Evolutionary conservation across 2,888 invertebrate species (phyloP).

Genomic region (Parelbella ahira): DNA sequence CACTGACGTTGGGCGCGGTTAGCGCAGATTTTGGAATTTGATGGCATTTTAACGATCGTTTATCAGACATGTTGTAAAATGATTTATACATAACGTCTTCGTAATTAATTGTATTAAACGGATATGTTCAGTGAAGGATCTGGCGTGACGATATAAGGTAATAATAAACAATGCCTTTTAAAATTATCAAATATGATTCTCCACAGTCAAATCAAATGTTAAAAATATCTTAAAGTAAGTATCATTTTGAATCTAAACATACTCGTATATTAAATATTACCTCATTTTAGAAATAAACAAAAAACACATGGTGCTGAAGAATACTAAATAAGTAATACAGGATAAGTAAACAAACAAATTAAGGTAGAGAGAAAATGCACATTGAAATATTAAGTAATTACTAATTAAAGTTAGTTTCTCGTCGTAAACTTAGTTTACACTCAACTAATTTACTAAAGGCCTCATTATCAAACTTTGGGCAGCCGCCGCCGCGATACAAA

Average conservation of each 20-base stretch:
- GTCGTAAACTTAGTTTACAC: constrained; percentile 19
- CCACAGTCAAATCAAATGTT: no score
- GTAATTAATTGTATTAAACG: neutral
- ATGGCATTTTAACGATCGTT: constrained; percentile 19
- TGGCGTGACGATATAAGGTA: no score
- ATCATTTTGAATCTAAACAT: no score
- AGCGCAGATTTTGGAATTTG: constrained; percentile 21
- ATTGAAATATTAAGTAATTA: constrained; percentile 9
- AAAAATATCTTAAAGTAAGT: no score
- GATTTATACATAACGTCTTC: neutral
- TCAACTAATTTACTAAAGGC: constrained; percentile 23
- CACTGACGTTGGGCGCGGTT: constrained; percentile 13
- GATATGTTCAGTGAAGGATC: no score
- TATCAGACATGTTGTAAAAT: constrained; percentile 22
- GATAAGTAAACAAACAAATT: no score
- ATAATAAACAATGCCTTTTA: no score
- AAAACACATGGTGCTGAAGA: no score
- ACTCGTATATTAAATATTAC: no score
- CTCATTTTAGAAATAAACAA: no score
- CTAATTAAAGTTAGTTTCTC: constrained; percentile 8
- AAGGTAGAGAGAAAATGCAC: constrained; percentile 2
- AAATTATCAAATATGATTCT: no score
- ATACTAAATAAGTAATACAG: no score
- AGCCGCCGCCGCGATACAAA: constrained; percentile 21
- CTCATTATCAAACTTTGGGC: constrained; percentile 23